A percentile compares a stretch with the other conserved stretches of the same genome.
These are phyloP conservation scores for Rhodeus uyekii DNA, from an alignment of 2,797 vertebrate genomes.

Conservation along the genomic window DNA sequence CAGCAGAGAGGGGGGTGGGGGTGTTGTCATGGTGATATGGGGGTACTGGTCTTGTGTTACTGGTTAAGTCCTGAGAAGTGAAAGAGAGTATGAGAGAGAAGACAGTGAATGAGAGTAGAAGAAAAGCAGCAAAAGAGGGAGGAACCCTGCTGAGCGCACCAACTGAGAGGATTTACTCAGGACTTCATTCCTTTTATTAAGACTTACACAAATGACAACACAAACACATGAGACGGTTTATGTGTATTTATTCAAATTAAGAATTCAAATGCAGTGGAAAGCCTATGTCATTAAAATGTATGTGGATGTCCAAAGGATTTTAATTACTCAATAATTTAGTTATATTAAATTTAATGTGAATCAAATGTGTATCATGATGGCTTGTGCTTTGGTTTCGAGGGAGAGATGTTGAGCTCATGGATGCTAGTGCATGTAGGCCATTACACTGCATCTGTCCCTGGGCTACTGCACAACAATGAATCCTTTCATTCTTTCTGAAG, in stretches of 20 bases:
- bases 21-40: constrained; percentile 49
- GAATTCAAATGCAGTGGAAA: neutral
- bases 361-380: constrained; percentile 8
- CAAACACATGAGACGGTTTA: neutral
- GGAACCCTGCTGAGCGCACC: constrained; percentile 42
- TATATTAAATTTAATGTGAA: neutral
- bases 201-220: neutral
- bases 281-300: neutral
- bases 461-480: constrained; percentile 49
- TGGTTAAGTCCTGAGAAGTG: constrained; percentile 47
- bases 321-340: neutral
- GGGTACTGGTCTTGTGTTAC: constrained; percentile 47
- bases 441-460: constrained; percentile 42
- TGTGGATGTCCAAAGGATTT: neutral
- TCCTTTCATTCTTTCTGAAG: constrained; percentile 48
- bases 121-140: constrained; percentile 37
- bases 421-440: constrained; percentile 44
- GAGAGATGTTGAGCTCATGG: constrained; percentile 9
- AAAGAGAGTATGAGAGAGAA: constrained; percentile 39
- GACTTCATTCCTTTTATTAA: constrained; percentile 6
- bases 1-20: constrained; percentile 18
- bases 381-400: neutral
- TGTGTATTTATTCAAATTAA: neutral
- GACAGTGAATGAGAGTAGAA: constrained; percentile 17
- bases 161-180: neutral